Conservation (phyloP, 2,113 vertebrate genomes). For the Proteles cristata region DNA sequence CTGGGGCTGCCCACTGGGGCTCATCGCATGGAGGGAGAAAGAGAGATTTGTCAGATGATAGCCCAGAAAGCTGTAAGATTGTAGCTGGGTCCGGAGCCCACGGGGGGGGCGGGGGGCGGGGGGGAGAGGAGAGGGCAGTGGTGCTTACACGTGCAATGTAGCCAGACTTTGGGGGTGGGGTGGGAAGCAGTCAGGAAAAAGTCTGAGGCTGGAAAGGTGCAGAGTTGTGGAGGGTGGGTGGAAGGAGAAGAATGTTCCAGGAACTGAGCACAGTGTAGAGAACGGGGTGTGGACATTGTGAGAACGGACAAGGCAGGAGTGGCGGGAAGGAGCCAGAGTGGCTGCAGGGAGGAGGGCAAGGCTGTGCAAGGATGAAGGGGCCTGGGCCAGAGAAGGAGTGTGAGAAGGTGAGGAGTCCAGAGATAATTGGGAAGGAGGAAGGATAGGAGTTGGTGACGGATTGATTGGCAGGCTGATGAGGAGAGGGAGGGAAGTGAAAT, state of each 20-base stretch:
- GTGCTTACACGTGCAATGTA: accelerated
- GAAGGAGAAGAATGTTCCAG: not conserved
- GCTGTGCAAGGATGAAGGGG: not conserved
- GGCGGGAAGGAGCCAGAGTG: not conserved
- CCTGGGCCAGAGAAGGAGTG: not conserved
- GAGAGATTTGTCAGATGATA: not conserved
- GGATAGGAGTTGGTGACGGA: not conserved
- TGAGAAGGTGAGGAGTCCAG: accelerated
- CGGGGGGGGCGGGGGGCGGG: no score
- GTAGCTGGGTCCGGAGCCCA: not conserved
- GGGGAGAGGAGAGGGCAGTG: no score
- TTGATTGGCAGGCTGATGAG: not conserved
- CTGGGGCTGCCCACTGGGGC: not conserved
- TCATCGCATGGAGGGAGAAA: not conserved
- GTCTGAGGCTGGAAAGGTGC: not conserved
- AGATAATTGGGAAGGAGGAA: not conserved
- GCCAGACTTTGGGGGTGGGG: not conserved
- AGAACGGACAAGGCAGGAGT: accelerated
- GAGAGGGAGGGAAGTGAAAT: no score
- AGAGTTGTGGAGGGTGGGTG: not conserved
- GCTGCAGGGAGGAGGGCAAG: not conserved
- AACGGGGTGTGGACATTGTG: accelerated
- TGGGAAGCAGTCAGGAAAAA: not conserved
- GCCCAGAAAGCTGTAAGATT: not conserved
- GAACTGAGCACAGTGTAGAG: not conserved